Percentiles rank a stretch among this genome's conserved stretches.
Conservation (phyloP, 2,113 vertebrate species). For the Brachyistius frenatus region DNA sequence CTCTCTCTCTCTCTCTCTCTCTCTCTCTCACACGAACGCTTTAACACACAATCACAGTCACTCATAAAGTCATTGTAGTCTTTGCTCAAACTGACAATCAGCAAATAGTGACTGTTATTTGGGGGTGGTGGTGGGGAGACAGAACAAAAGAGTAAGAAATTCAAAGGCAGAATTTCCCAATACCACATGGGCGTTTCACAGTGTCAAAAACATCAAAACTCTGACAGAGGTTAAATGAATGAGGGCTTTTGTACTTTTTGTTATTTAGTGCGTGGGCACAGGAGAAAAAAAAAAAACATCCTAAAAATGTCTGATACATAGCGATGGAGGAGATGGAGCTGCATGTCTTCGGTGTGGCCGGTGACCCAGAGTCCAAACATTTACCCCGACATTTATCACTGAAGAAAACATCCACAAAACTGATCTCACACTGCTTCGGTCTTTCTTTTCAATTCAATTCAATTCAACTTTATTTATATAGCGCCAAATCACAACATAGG, state of each 20-base stretch:
- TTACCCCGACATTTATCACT: slow-evolving; percentile 1
- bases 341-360: background rate
- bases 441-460: background rate
- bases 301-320: slow-evolving; percentile 1
- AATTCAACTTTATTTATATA: too few relatives aligned
- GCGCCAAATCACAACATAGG: too few relatives aligned
- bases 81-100: slow-evolving; percentile 68
- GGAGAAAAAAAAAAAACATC: background rate
- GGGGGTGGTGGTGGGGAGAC: slow-evolving; percentile 12
- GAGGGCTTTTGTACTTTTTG: slow-evolving; percentile 56
- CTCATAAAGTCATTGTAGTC: slow-evolving; percentile 71
- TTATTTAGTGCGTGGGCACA: slow-evolving; percentile 60
- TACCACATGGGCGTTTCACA: slow-evolving; percentile 74
- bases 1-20: slow-evolving; percentile 3
- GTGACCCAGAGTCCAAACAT: slow-evolving; percentile 34
- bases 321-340: background rate
- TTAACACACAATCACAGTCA: slow-evolving; percentile 60
- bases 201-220: slow-evolving; percentile 72
- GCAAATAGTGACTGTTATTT: slow-evolving; percentile 53
- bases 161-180: slow-evolving; percentile 77
- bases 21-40: slow-evolving; percentile 3
- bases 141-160: slow-evolving; percentile 71
- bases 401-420: background rate
- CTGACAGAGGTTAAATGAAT: slow-evolving; percentile 69
- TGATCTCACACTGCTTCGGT: slow-evolving; percentile 13